These are phyloP conservation scores for Calonectris borealis DNA, from an alignment of 2,113 vertebrate species.

Conservation along the genomic window DNA sequence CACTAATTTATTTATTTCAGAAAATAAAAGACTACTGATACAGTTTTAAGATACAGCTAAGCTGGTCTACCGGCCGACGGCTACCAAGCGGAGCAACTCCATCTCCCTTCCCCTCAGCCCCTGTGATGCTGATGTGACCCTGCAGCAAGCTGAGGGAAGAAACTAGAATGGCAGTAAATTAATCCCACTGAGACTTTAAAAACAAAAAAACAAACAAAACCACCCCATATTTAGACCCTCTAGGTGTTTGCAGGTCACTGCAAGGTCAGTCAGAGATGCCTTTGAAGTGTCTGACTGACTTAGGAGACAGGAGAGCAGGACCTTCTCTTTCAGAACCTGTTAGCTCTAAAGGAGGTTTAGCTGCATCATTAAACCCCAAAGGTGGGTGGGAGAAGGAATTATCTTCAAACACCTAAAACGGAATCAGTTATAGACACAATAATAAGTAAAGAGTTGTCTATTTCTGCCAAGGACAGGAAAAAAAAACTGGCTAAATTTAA, in stretches of 20 bases:
- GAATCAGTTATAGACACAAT: background rate
- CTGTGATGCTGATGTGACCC: background rate
- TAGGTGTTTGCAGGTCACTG: background rate
- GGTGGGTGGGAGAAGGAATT: background rate
- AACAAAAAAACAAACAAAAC: background rate
- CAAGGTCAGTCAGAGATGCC: background rate
- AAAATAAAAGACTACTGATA: background rate
- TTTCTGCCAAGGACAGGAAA: background rate
- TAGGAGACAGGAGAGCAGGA: background rate
- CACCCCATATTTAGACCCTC: background rate
- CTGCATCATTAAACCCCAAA: background rate
- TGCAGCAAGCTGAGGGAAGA: background rate
- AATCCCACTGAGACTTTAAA: background rate
- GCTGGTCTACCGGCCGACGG: fast-evolving
- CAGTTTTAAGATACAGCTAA: background rate
- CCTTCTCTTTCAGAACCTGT: background rate
- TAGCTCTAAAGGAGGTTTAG: background rate
- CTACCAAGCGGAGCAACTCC: background rate
- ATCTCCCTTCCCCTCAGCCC: background rate
- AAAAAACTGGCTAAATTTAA: background rate
- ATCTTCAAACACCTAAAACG: background rate
- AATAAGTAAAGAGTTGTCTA: background rate
- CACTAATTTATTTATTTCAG: background rate
- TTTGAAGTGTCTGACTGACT: background rate
- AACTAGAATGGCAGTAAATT: background rate